Conservation (phyloP, 2,797 vertebrate species). For the Enteromius unitaeniatus region DNA sequence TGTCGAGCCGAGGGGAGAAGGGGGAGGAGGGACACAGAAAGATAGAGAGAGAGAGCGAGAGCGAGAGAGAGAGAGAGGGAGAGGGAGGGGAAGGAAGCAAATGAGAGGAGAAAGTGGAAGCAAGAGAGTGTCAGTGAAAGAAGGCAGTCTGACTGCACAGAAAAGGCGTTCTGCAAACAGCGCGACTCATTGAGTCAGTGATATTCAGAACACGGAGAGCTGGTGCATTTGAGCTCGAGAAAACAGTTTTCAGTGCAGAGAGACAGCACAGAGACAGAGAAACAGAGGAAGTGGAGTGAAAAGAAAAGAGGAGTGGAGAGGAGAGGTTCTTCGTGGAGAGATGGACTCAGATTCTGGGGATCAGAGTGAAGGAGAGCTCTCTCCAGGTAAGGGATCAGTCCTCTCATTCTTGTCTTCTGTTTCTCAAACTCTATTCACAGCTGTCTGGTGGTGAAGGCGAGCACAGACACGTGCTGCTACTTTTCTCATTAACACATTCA, state of each 20-base stretch:
- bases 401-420: not conserved
- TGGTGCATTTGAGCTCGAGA: slow-evolving; percentile 68
- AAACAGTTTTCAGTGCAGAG: slow-evolving; percentile 59
- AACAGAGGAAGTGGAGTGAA: slow-evolving; percentile 43
- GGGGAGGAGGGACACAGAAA: slow-evolving; percentile 37
- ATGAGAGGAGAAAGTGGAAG: slow-evolving; percentile 15
- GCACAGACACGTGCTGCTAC: slow-evolving; percentile 70
- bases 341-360: slow-evolving; percentile 98
- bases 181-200: slow-evolving; percentile 64
- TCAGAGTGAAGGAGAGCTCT: slow-evolving; percentile 92
- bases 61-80: slow-evolving; percentile 4
- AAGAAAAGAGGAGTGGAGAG: slow-evolving; percentile 53
- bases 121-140: slow-evolving; percentile 44
- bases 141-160: slow-evolving; percentile 52
- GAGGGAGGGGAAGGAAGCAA: slow-evolving; percentile 7
- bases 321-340: slow-evolving; percentile 69
- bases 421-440: slow-evolving; percentile 20
- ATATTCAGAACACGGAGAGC: slow-evolving; percentile 72
- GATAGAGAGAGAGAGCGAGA: not conserved
- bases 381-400: slow-evolving; percentile 82
- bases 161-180: slow-evolving; percentile 68
- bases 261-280: slow-evolving; percentile 20
- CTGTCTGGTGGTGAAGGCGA: slow-evolving; percentile 55
- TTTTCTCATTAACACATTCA: slow-evolving; percentile 68
- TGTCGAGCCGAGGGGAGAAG: slow-evolving; percentile 55